Evolutionary conservation across 1,140 invertebrate species (phyloP).

Genomic region (Lepidurus arcticus): DNA sequence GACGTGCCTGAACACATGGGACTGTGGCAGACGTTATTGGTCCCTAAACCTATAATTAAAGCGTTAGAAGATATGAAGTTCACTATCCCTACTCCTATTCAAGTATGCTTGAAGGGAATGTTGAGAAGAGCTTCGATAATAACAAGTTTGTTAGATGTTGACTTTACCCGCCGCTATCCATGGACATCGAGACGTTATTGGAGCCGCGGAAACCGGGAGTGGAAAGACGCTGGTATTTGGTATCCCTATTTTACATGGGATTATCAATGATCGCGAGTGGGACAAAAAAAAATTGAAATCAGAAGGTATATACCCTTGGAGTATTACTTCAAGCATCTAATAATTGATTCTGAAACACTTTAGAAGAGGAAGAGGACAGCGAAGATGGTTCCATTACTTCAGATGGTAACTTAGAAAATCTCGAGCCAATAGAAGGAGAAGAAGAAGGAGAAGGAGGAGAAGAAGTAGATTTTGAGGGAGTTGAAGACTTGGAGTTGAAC

Average conservation of each 20-base stretch:
- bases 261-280: constrained; percentile 62
- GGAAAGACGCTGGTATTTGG: constrained; percentile 97
- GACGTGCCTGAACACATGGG: constrained; percentile 47
- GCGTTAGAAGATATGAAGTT: constrained; percentile 71
- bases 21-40: constrained; percentile 65
- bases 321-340: not conserved
- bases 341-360: not conserved
- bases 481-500: constrained; percentile 45
- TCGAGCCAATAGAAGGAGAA: constrained; percentile 35
- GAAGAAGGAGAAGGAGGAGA: constrained; percentile 42
- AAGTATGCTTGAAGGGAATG: constrained; percentile 42
- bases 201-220: constrained; percentile 95
- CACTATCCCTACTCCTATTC: constrained; percentile 74
- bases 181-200: constrained; percentile 79
- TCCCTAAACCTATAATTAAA: constrained; percentile 62
- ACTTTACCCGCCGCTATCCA: constrained; percentile 78
- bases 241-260: constrained; percentile 80
- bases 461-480: constrained; percentile 36
- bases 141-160: constrained; percentile 50
- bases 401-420: constrained; percentile 35
- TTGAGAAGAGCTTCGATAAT: not conserved
- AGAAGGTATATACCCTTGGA: constrained; percentile 36
- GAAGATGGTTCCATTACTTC: not conserved
- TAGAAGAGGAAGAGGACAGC: constrained; percentile 25
- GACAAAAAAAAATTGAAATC: constrained; percentile 40